Percentiles rank a stretch among this genome's conserved stretches.
Conservation (phyloP, 2,888 invertebrate species). For the Cheilosia soror region DNA sequence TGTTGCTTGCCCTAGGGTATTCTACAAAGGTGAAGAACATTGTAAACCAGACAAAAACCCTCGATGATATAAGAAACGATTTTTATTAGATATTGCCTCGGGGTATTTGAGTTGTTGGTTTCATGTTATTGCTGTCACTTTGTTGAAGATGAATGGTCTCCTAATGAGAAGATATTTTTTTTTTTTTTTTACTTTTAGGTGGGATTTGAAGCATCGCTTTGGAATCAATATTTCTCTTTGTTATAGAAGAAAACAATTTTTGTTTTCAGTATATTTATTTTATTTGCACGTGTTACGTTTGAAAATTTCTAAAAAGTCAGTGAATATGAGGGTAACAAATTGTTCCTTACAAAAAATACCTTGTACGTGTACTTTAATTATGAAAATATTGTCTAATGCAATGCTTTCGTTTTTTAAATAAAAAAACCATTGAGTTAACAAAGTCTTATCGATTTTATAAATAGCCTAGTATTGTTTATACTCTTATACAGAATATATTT, state of each 20-base stretch:
- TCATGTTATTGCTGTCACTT: slow-evolving; percentile 57
- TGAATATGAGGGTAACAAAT: no score
- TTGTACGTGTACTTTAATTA: no score
- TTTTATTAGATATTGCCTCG: slow-evolving; percentile 54
- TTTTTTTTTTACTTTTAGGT: slow-evolving; percentile 7
- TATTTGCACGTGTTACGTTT: background rate
- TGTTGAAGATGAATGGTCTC: slow-evolving; percentile 59
- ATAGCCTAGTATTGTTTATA: no score
- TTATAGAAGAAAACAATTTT: slow-evolving; percentile 7
- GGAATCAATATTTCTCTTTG: slow-evolving; percentile 12
- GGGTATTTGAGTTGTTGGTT: slow-evolving; percentile 46
- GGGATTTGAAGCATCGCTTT: background rate
- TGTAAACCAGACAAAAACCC: slow-evolving; percentile 32
- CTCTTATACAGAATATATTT: no score
- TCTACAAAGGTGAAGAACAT: slow-evolving; percentile 63
- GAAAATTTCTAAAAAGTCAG: no score
- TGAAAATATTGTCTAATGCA: no score
- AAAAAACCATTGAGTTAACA: no score
- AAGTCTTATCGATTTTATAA: no score
- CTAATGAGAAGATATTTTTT: slow-evolving; percentile 60
- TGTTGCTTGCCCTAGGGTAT: slow-evolving; percentile 54
- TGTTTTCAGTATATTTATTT: background rate
- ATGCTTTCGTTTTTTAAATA: no score
- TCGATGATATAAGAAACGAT: slow-evolving; percentile 44
- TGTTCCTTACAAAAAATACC: no score